These are phyloP conservation scores for Prunella himalayana DNA, from an alignment of 2,113 vertebrate genomes.

Conservation along the genomic window DNA sequence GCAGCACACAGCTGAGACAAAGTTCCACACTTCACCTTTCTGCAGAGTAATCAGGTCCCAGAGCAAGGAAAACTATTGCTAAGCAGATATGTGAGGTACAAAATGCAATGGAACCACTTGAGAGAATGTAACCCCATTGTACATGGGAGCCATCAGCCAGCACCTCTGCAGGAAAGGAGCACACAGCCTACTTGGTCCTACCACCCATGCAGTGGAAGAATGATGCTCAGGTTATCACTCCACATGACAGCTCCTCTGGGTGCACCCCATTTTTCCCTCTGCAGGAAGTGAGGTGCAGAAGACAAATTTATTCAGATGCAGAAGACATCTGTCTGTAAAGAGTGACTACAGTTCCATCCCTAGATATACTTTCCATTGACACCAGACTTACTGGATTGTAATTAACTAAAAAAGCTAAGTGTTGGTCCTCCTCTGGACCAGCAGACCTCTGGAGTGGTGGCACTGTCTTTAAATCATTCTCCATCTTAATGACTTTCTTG, in stretches of 20 bases:
- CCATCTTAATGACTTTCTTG: conserved; percentile 46
- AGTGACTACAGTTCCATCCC: not conserved
- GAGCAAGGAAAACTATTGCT: not conserved
- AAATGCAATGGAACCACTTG: not conserved
- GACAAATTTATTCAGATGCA: not conserved
- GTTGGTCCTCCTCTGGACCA: not conserved
- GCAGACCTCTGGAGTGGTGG: conserved; percentile 26
- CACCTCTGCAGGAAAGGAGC: not conserved
- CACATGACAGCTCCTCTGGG: not conserved
- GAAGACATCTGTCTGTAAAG: not conserved
- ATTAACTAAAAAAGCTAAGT: conserved; percentile 33
- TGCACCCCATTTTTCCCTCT: not conserved
- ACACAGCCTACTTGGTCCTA: not conserved
- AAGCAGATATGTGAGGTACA: not conserved
- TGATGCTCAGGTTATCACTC: not conserved
- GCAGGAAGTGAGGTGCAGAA: not conserved
- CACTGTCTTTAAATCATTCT: conserved; percentile 24
- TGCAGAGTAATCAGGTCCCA: not conserved
- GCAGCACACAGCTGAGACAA: not conserved
- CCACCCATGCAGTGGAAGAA: rapidly evolving
- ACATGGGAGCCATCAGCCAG: not conserved
- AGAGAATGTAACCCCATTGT: not conserved
- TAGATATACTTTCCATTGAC: conserved; percentile 18
- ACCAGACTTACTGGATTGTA: conserved; percentile 31
- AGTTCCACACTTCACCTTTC: not conserved